Evolutionary conservation across 2,797 vertebrate genomes (phyloP).

Genomic region (Lophura swinhoii): DNA sequence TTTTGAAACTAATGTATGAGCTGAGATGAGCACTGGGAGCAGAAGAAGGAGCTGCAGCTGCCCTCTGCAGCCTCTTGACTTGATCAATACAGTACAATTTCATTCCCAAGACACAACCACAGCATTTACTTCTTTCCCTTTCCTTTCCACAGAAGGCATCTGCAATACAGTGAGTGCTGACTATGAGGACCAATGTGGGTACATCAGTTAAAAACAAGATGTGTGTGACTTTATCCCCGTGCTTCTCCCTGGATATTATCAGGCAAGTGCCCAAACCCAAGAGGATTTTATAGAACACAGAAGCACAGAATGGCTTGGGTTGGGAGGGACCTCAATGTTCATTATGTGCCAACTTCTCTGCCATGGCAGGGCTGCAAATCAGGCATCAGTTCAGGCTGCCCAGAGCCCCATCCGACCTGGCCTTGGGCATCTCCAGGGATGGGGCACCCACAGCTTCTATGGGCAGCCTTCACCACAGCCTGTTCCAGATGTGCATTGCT

Average conservation of each 20-base stretch:
- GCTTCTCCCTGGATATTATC: neutral
- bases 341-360: too few relatives aligned
- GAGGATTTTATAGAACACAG: neutral
- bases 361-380: too few relatives aligned
- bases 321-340: too few relatives aligned
- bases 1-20: neutral
- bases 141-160: neutral
- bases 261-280: accelerated
- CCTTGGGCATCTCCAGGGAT: too few relatives aligned
- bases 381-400: too few relatives aligned
- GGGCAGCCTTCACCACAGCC: too few relatives aligned
- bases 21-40: too few relatives aligned
- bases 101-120: neutral
- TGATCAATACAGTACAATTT: neutral
- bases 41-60: too few relatives aligned
- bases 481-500: neutral
- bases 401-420: too few relatives aligned
- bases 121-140: neutral
- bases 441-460: too few relatives aligned
- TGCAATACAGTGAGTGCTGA: neutral
- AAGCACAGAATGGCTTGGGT: too few relatives aligned
- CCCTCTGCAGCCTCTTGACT: neutral
- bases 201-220: neutral
- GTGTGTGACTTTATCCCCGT: neutral
- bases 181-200: neutral